Conservation (phyloP, 2,797 vertebrate species). For the Acomys russatus region DNA sequence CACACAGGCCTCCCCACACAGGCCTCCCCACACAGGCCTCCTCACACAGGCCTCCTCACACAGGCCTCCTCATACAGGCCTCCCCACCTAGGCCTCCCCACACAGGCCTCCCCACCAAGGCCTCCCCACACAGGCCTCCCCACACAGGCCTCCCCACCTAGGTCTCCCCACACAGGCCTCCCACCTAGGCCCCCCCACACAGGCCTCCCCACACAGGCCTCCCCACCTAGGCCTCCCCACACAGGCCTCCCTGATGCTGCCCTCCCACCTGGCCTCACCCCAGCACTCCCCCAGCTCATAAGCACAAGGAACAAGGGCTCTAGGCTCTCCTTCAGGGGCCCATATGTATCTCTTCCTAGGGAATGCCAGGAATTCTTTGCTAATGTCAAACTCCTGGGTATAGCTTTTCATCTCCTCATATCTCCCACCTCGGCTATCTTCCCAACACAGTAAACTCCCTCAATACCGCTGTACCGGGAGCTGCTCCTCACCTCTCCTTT, state of each 20-base stretch:
- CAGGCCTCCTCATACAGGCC: too few species aligned
- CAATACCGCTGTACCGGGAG: not conserved
- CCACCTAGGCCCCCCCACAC: too few species aligned
- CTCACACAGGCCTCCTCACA: too few species aligned
- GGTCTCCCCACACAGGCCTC: too few species aligned
- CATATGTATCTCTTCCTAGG: not conserved
- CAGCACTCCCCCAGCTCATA: not conserved
- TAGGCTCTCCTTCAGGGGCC: too few species aligned
- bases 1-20: too few species aligned
- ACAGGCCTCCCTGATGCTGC: not conserved
- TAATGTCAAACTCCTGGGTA: not conserved
- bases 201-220: too few species aligned
- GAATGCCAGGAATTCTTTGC: not conserved
- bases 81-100: too few species aligned
- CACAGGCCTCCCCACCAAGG: too few species aligned
- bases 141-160: too few species aligned
- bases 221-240: not conserved
- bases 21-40: too few species aligned
- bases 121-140: too few species aligned
- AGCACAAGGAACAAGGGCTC: not conserved
- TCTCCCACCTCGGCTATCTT: not conserved
- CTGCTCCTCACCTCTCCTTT: not conserved
- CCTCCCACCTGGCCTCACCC: not conserved
- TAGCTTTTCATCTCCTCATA: not conserved
- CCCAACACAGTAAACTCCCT: not conserved